A percentile compares a stretch with the other conserved stretches of the same genome.
Conservation (phyloP, 1,140 invertebrate species). For the Metaphire vulgaris region DNA sequence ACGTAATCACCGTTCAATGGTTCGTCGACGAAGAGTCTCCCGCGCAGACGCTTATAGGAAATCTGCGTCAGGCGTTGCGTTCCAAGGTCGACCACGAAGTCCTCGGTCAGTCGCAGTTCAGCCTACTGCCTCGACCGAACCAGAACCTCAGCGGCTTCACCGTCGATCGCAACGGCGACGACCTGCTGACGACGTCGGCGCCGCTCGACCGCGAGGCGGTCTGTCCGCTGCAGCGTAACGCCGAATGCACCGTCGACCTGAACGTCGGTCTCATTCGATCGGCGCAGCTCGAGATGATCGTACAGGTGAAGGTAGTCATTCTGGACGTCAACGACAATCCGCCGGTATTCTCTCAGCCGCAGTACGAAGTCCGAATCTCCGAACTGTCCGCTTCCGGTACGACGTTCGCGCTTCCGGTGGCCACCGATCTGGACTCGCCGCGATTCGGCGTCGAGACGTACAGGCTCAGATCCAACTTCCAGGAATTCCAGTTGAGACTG, state of each 20-base stretch:
- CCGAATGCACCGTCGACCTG: background rate
- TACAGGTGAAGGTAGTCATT: slow-evolving; percentile 13
- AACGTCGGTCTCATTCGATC: slow-evolving; percentile 9
- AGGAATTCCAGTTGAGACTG: background rate
- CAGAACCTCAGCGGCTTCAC: background rate
- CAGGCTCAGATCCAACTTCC: background rate
- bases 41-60: background rate
- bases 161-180: background rate
- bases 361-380: background rate
- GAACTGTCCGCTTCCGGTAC: slow-evolving; percentile 1
- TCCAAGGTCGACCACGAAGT: slow-evolving; percentile 6
- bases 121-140: slow-evolving; percentile 1
- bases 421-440: slow-evolving; percentile 15
- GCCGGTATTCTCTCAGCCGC: slow-evolving; percentile 6
- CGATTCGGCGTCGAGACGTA: slow-evolving; percentile 7
- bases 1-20: slow-evolving; percentile 4
- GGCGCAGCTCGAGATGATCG: background rate
- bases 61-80: background rate
- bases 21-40: slow-evolving; percentile 16
- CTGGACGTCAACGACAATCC: slow-evolving; percentile 19
- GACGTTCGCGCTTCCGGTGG: slow-evolving; percentile 7
- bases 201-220: slow-evolving; percentile 15
- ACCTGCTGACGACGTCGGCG: slow-evolving; percentile 9
- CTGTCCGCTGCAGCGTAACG: background rate
- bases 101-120: background rate